Evolutionary conservation across 2,113 vertebrate genomes (phyloP).

Genomic region (Anarhynchus alexandrinus): DNA sequence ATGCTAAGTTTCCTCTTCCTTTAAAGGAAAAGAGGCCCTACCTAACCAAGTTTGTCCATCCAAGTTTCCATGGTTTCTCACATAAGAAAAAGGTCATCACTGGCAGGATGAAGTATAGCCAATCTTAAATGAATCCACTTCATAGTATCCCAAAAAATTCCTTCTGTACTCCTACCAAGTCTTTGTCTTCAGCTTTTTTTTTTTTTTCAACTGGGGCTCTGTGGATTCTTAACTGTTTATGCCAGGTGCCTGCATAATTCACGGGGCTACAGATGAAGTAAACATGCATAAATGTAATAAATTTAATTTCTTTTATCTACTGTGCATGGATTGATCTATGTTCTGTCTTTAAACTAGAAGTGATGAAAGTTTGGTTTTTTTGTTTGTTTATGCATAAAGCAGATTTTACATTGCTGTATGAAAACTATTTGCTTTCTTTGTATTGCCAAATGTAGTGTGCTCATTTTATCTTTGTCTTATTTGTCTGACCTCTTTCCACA

Average conservation of each 20-base stretch:
- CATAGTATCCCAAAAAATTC: not conserved
- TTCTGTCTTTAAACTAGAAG: not conserved
- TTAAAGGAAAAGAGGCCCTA: constrained; percentile 24
- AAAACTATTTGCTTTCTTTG: not conserved
- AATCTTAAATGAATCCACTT: not conserved
- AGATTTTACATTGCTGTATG: not conserved
- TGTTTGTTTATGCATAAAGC: not conserved
- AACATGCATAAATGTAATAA: not conserved
- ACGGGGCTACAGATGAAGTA: not conserved
- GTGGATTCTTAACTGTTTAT: not conserved
- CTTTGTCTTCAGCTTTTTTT: not conserved
- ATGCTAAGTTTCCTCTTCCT: constrained; percentile 32
- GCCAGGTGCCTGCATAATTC: not conserved
- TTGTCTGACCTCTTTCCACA: not conserved
- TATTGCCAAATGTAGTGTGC: not conserved
- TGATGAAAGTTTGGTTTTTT: not conserved
- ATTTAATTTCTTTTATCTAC: not conserved
- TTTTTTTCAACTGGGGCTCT: not conserved
- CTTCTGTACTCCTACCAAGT: not conserved
- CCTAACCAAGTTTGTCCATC: not conserved
- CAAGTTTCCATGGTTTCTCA: constrained; percentile 40
- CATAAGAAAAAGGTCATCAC: not conserved
- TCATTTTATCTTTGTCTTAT: not conserved
- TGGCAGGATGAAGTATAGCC: not conserved
- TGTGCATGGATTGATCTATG: not conserved